phyloP scores from a whole-genome alignment of 2,113 vertebrate genomes.

The Cygnus buccinator region DNA sequence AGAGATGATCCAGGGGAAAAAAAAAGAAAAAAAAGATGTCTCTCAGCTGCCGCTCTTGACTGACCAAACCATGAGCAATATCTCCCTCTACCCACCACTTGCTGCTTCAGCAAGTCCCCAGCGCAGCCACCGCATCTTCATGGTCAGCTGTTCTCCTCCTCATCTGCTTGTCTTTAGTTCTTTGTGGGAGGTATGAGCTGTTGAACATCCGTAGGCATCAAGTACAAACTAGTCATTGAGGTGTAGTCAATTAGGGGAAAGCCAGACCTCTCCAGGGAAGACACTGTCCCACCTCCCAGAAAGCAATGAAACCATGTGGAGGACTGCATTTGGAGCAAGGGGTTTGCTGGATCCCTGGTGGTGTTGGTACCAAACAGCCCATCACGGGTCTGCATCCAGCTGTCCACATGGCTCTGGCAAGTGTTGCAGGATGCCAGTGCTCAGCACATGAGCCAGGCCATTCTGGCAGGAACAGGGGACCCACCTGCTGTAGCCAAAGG shows the following conservation, averaged over 20 bases:
- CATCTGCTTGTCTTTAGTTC: not conserved
- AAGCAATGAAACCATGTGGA: not conserved
- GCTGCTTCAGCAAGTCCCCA: not conserved
- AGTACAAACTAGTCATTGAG: rapidly evolving
- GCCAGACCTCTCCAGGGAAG: not conserved
- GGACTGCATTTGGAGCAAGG: not conserved
- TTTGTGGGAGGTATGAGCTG: not conserved
- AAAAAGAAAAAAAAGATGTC: not conserved
- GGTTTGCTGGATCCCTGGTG: rapidly evolving
- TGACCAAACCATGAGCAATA: not conserved
- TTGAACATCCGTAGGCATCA: not conserved
- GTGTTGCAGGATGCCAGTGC: not conserved
- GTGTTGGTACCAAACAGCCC: not conserved
- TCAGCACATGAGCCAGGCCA: not conserved
- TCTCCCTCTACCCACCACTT: not conserved
- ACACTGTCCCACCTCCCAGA: not conserved
- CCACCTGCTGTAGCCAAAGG: not conserved
- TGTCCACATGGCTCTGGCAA: not conserved
- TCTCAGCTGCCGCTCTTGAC: not conserved
- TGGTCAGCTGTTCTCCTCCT: not conserved
- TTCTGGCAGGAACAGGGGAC: not conserved
- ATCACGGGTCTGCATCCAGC: rapidly evolving
- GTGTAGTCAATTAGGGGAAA: not conserved
- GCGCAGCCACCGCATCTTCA: rapidly evolving
- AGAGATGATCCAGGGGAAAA: not conserved